A percentile compares a stretch with the other conserved stretches of the same genome.
Conservation (phyloP, 2,113 vertebrate genomes). For the Perca fluviatilis region DNA sequence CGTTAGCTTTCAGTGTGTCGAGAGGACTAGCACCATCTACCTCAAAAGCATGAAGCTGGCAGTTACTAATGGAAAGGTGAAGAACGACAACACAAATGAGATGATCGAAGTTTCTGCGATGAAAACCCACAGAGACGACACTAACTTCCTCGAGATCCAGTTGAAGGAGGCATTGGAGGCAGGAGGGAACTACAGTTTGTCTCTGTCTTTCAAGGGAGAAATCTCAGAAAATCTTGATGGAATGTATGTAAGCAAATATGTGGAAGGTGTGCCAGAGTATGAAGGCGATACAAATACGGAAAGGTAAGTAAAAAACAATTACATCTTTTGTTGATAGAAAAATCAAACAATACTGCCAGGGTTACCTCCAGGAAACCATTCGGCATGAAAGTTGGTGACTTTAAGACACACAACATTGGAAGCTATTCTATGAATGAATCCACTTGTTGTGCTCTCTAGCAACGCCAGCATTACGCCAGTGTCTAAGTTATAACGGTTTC, state of each 20-base stretch:
- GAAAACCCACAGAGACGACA: constrained; percentile 24
- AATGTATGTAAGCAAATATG: constrained; percentile 90
- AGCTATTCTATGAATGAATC: not conserved
- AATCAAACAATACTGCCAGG: not conserved
- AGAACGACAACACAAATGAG: rapidly evolving
- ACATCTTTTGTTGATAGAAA: not conserved
- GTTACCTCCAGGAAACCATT: not conserved
- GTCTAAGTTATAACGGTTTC: not conserved
- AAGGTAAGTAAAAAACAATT: constrained; percentile 63
- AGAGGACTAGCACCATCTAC: constrained; percentile 82
- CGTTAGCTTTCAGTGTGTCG: constrained; percentile 74
- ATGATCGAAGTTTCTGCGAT: rapidly evolving
- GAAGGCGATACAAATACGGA: constrained; percentile 15
- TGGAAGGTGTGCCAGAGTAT: not conserved
- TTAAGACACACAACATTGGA: not conserved
- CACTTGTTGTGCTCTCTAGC: not conserved
- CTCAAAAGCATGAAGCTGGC: constrained; percentile 89
- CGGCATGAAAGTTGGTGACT: not conserved
- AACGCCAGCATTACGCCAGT: too few relatives aligned
- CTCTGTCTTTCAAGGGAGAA: constrained; percentile 81
- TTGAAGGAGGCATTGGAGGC: not conserved
- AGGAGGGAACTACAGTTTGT: constrained; percentile 79
- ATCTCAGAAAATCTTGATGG: constrained; percentile 81
- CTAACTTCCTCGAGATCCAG: constrained; percentile 87
- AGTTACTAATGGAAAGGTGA: constrained; percentile 50